Evolutionary conservation across 2,888 invertebrate species (phyloP), one percentile per base, ranked within the genome.

Genomic region (Tetranychus truncatus): DNA sequence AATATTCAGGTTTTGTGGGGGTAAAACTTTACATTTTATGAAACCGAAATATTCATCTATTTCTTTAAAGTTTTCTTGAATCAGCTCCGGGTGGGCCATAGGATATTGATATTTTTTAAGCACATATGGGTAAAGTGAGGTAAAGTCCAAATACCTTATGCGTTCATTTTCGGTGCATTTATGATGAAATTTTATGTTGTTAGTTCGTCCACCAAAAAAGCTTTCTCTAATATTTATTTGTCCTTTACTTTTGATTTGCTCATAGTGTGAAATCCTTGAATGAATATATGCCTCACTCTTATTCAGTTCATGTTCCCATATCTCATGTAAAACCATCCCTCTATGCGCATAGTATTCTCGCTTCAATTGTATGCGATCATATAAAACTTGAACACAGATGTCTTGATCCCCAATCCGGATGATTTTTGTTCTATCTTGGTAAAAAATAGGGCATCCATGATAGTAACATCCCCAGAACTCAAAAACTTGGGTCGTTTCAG

Each of bases 201-300:
- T 79, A 1, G 80, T 80, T 45, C 80, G 45, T 0, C 80, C 81
- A 1, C 80, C 80, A 76, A 75, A 80, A 73, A 81, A 80, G n/a
- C 79, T 78, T 76, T 80, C 80, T 66, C 80, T 67, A 1, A 74
- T 69, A 21, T 5, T n/a, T 1, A 21, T 21, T 1, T 1, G 67
- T 1, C 67, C 67, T 1, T 4, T 3, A 24, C 6, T 18, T 7
- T 73, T n/a, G 15, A n/a, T 24, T 1, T 1, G 1, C 1, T 11
- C 20, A 46, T 46, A 46, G 11, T 1, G 1, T 1, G 7, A 11
- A 46, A 46, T 46, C 1, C 46, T 7, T 9, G 8, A 20, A 5
- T 8, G 65, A 0, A 9, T 8, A 21, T 24, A n/a, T 21, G 2
- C 1, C 1, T 46, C 46, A 9, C 46, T 1, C 2, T 9, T 46